Base-by-base conservation (phyloP, 2,888 invertebrate species). In the Entomobrya multifasciata region DNA sequence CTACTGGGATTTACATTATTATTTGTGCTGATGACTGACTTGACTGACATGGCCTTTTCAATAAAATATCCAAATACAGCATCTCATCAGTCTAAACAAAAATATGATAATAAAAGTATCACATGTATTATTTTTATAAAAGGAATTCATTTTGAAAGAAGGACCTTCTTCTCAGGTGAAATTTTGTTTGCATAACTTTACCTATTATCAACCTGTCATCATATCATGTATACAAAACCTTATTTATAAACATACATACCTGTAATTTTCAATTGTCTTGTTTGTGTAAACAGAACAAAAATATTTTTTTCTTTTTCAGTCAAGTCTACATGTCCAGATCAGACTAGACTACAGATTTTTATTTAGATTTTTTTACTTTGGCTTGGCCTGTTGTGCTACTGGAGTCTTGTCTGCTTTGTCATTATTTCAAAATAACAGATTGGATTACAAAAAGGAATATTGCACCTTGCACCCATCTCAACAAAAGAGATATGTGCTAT, bases 201-300 rank as follows among this genome's bases (percentile, higher is more conserved):
- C 60, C 77, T 60, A 77, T 77, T 77, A 77, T 77, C 77, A 57
- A 77, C 60, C 77, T 77, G 77, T 77, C 77, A 77, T 41, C 76
- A 20, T 77, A 36, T 36, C 36, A 36, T 8, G 13, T 47, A 17
- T 52, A 17, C 36, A 36, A 36, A 36, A 13, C 13, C 2, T 49
- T 13, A 49, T 15, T 3, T 49, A 13, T 15, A 13, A 10, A 49
- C 49, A 49, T 49, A 15, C 49, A 60, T 60, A 60, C 57, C 57
- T 60, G 57, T 25, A 60, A 60, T 60, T n/a, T 60, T 60, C 25
- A 60, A 60, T 60, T 60, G 57, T 60, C 1, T 25, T 60, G 57
- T 60, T 60, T 60, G 57, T 60, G 57, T 60, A 60, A 60, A 60
- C 57, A 60, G 17, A 11, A 27, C 6, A 22, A 60, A 60, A 60